Base-by-base conservation (phyloP, 2,888 invertebrate species). In the Cynaeus angustus region DNA sequence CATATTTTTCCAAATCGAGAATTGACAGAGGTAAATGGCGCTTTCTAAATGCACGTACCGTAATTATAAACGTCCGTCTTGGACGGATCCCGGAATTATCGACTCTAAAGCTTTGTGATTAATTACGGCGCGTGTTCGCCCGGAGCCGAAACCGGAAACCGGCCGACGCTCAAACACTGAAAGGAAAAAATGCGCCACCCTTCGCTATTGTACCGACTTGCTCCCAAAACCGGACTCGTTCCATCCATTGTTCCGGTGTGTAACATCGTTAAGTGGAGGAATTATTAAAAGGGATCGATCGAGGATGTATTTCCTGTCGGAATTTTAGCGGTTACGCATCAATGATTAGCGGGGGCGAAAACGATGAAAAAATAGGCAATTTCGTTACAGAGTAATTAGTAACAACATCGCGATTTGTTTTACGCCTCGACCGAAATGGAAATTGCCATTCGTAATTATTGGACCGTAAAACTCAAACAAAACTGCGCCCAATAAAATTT, bases 141-240 rank as follows among this genome's bases (percentile, higher is more conserved):
- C 62, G 62, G 62, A 62, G 52, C 41, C 50, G 48, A 62, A 62
- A 62, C 62, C 50, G 62, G 52, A 62, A 62, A 41, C 52, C 50
- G 62, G 62, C 48, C 59, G 46, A 43, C 14, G 33, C 59, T 13
- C 45, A 45, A 41, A 46, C 46, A 59, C 13, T 14, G 7, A 16
- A 16, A 38, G 41, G 33, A 33, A 33, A 46, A 59, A 59, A 59
- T 45, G 12, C 13, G 10, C 30, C 7, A 8, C 14, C 8, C 8
- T 8, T 46, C 46, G 6, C 48, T 10, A 50, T 28, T 50, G 48
- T 50, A 10, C 48, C 4, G 48, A 4, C 48, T 14, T n/a, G 48
- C 26, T 48, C 48, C 13, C 26, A 6, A 10, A 53, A 53, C 53
- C 33, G 53, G 33, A 37, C 37, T 53, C 37, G 53, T 37, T 45